Base-by-base conservation (phyloP, 2,113 vertebrate species). In the Xiphophorus couchianus region DNA sequence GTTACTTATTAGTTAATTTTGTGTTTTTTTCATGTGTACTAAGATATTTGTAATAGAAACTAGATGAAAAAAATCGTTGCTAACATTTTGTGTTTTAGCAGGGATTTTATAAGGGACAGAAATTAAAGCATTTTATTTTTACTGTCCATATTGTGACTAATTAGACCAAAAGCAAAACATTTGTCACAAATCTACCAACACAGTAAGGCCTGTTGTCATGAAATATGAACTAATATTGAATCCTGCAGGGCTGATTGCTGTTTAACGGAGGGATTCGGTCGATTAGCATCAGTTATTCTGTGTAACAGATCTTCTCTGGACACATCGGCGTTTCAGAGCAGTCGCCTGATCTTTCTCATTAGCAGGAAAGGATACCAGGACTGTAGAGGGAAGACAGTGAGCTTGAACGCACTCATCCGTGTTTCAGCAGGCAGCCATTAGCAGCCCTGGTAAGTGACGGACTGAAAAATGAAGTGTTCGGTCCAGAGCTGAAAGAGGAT, bases 371-470 rank as follows among this genome's bases (percentile, higher is more conserved):
- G 37, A 63, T 10, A 31, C 4, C 0, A 28, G 12, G 61, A 17
- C 35, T n/a, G 42, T 19, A 44, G 0, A 67, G 30, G 62, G 33
- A 72, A 10, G 11, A 67, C 33, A 19, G 5, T 5, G 39, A 37
- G 27, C 42, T 11, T n/a, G 39, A 42, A 71, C 51, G 9, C 25
- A 67, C 39, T 51, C 73, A 37, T 22, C 44, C 1, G 39, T 37
- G 74, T 75, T 78, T 69, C 73, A 68, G 44, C 87, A 62, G 77
- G 77, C 69, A 28, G 69, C 83, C n/a, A 76, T 89, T 88, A 85
- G 82, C 66, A 62, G 75, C 58, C 25, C 65, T 80, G 76, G 78
- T 75, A 86, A 87, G 76, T 78, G 82, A 85, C 33, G 74, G 58
- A 67, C 28, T 60, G 73, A 88, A 66, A 77, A 77, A 72, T 76